Evolutionary conservation across 2,797 vertebrate species (phyloP).

Genomic region (Onychomys leucogaster): DNA sequence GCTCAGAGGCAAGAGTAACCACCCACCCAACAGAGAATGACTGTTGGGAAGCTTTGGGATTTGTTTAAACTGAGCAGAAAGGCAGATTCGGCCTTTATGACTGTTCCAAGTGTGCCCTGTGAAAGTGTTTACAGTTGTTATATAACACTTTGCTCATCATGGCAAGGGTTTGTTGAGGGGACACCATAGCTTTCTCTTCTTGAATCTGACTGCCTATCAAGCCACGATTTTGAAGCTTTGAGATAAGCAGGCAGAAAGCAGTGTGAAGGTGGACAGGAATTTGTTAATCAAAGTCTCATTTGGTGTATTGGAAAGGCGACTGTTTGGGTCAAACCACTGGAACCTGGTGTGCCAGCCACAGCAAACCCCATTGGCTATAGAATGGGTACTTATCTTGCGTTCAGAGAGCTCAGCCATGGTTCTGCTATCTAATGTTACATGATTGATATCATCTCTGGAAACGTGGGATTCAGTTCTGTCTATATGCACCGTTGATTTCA

Average conservation of each 20-base stretch:
- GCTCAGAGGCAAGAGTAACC: not conserved
- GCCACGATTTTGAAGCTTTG: constrained; percentile 30
- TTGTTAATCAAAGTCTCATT: not conserved
- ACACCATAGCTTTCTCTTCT: constrained; percentile 18
- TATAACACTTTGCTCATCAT: not conserved
- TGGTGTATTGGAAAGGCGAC: not conserved
- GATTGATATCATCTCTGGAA: not conserved
- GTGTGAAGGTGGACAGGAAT: not conserved
- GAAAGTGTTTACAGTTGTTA: not conserved
- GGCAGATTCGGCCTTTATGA: not conserved
- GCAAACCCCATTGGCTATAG: not conserved
- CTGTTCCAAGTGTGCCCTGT: not conserved
- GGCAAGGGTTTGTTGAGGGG: not conserved
- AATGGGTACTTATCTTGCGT: not conserved
- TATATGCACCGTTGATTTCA: not conserved
- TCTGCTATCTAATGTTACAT: not conserved
- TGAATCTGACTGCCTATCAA: not conserved
- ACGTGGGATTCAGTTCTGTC: not conserved
- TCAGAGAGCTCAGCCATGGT: not conserved
- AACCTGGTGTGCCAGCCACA: not conserved
- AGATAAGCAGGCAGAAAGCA: not conserved
- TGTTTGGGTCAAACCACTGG: not conserved
- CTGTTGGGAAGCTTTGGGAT: constrained; percentile 1
- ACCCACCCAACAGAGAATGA: not conserved
- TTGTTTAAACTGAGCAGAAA: constrained; percentile 20